A percentile compares a stretch with the other conserved stretches of the same genome.
Evolutionary conservation across 2,113 vertebrate species (phyloP).

Genomic region (Mustela nigripes): DNA sequence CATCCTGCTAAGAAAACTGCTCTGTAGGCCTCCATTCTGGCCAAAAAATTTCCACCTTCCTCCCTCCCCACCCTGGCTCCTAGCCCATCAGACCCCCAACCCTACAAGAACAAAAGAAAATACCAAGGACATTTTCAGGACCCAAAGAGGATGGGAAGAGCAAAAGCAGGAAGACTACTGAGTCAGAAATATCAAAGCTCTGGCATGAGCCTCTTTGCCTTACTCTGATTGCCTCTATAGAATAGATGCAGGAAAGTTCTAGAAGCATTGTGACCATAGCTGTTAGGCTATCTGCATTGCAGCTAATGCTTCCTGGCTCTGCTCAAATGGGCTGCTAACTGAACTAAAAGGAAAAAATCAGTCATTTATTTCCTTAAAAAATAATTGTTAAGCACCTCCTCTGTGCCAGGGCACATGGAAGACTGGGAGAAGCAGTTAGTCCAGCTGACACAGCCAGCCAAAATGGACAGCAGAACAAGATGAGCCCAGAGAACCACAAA

Average conservation of each 20-base stretch:
- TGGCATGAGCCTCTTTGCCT: not conserved
- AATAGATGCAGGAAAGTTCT: not conserved
- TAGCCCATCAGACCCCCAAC: not conserved
- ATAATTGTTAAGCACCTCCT: not conserved
- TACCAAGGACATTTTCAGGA: not conserved
- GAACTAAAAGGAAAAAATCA: not conserved
- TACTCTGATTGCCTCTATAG: not conserved
- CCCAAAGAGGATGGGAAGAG: not conserved
- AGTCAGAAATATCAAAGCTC: not conserved
- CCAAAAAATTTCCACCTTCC: conserved; percentile 6
- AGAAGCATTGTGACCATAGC: not conserved
- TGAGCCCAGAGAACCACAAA: not conserved
- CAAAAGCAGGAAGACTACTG: not conserved
- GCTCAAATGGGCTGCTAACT: not conserved
- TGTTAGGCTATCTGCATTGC: not conserved
- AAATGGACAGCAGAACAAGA: not conserved
- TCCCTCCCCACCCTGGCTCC: conserved; percentile 62
- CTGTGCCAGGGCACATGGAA: not conserved
- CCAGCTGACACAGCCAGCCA: not conserved
- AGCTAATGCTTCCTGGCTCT: not conserved
- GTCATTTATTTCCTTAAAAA: not conserved
- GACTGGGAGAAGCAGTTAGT: not conserved
- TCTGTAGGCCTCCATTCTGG: conserved; percentile 49
- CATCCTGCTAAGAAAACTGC: conserved; percentile 81
- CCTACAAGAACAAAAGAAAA: not conserved